Base-by-base conservation (phyloP, 2,888 invertebrate genomes). In the Polymixis flavicincta region DNA sequence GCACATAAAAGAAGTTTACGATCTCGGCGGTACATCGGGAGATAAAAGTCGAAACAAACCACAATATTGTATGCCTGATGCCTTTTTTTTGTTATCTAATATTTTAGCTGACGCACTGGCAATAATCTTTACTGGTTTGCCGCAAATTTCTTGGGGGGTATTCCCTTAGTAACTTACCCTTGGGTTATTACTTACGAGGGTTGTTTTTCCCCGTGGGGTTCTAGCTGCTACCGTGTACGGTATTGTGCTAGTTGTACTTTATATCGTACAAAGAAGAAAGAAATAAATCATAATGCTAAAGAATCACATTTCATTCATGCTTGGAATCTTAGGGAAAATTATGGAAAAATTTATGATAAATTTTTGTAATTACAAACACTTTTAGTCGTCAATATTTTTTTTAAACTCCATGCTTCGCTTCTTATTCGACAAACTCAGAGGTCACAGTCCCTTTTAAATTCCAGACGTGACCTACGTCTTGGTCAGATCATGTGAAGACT, bases 1-100 rank as follows among this genome's bases (percentile, higher is more conserved):
- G 91, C 90, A 92, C 94, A 92, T 95, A 95, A 95, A 95, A 94
- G 91, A 93, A 93, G 87, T 95, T 95, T 95, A 94, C 92, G 93
- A 85, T 86, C 85, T 83, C 85, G 81, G 75, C 88, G 87, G 87
- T 83, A 84, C 85, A 71, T 83, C 78, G 72, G 84, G 79, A 90
- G 89, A 91, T 92, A 92, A 92, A 92, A 90, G 87, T 87, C 82
- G 86, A 90, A 92, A 93, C 90, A 92, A 90, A 90, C 90, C 90
- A 85, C 92, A 90, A 91, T 92, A 92, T 90, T 79, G 90, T 91
- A 87, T 90, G 91, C 90, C 91, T 92, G 90, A 91, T 92, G 90
- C 84, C 90, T 90, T 91, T 91, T n/a, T 91, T 89, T 89, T 87
- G 90, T 88, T 88, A 89, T 90, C 89, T 88, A 91, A 92, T 93